These are phyloP conservation scores for Crepidodera aurea DNA, from an alignment of 2,888 invertebrate species.

Conservation along the genomic window DNA sequence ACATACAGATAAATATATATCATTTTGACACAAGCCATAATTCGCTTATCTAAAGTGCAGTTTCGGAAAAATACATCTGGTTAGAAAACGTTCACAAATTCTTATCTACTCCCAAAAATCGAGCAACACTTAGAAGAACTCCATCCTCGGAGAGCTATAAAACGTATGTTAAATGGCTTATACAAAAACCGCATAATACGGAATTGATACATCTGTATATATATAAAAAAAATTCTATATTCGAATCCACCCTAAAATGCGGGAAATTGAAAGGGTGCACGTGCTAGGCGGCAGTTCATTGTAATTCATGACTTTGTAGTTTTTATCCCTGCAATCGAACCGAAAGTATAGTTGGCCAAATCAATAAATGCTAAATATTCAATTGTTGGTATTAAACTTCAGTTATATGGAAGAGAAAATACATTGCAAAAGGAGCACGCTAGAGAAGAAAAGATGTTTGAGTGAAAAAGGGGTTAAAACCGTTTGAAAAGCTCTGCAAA, in stretches of 20 bases:
- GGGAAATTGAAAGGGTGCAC: constrained; percentile 60
- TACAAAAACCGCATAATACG: constrained; percentile 59
- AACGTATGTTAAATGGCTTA: constrained; percentile 61
- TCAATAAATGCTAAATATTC: neutral
- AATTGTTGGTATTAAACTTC: no score
- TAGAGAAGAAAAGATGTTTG: no score
- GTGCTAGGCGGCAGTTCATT: constrained; percentile 58
- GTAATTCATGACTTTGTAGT: constrained; percentile 60
- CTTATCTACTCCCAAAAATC: constrained; percentile 36
- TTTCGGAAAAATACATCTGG: constrained; percentile 40
- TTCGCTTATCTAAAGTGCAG: constrained; percentile 42
- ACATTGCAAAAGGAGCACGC: no score
- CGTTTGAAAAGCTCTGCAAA: no score
- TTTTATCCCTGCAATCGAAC: constrained; percentile 51
- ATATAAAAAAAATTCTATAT: constrained; percentile 47
- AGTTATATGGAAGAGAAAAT: no score
- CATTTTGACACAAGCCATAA: constrained; percentile 38
- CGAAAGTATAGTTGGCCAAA: neutral
- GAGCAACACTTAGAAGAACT: constrained; percentile 44
- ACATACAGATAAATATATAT: constrained; percentile 32
- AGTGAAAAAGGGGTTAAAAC: no score
- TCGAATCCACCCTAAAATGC: constrained; percentile 54
- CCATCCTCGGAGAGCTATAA: constrained; percentile 50
- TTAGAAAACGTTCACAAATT: constrained; percentile 34
- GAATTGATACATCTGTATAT: constrained; percentile 53